Percentiles rank a stretch among this genome's conserved stretches.
phyloP scores from a whole-genome alignment of 2,888 invertebrate genomes.

The Caenorhabditis afra region DNA sequence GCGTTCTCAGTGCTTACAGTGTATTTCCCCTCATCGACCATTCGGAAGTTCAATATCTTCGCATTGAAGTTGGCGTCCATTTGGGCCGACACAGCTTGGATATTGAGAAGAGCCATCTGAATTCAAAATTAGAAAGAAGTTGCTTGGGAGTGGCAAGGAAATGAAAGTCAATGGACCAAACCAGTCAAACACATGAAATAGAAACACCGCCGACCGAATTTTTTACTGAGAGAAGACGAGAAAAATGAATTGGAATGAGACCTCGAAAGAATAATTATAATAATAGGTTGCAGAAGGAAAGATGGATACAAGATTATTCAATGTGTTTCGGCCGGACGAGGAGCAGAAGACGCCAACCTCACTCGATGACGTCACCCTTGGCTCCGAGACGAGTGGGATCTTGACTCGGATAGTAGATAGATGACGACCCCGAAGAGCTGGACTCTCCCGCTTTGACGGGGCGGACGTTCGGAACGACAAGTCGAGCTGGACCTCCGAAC shows the following conservation, averaged over 20 bases:
- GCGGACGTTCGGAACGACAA: slow-evolving; percentile 63
- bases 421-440: slow-evolving; percentile 34
- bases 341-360: not conserved
- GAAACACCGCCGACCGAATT: not conserved
- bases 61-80: slow-evolving; percentile 65
- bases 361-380: slow-evolving; percentile 77
- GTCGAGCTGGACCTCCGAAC: slow-evolving; percentile 81
- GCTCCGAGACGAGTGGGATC: slow-evolving; percentile 87
- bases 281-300: not conserved
- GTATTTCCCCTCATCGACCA: slow-evolving; percentile 71
- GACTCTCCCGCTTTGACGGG: slow-evolving; percentile 51
- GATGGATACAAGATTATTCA: not conserved
- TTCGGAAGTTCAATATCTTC: slow-evolving; percentile 66
- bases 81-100: slow-evolving; percentile 62
- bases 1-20: too few relatives aligned
- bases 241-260: slow-evolving; percentile 21
- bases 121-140: not conserved
- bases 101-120: slow-evolving; percentile 68
- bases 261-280: slow-evolving; percentile 18
- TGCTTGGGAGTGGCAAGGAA: slow-evolving; percentile 3
- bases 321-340: not conserved
- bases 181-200: slow-evolving; percentile 27
- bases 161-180: slow-evolving; percentile 33
- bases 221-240: slow-evolving; percentile 23
- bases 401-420: slow-evolving; percentile 93